A percentile compares a stretch with the other conserved stretches of the same genome.
Evolutionary conservation across 2,113 vertebrate genomes (phyloP).

Genomic region (Neotragus pygmaeus): DNA sequence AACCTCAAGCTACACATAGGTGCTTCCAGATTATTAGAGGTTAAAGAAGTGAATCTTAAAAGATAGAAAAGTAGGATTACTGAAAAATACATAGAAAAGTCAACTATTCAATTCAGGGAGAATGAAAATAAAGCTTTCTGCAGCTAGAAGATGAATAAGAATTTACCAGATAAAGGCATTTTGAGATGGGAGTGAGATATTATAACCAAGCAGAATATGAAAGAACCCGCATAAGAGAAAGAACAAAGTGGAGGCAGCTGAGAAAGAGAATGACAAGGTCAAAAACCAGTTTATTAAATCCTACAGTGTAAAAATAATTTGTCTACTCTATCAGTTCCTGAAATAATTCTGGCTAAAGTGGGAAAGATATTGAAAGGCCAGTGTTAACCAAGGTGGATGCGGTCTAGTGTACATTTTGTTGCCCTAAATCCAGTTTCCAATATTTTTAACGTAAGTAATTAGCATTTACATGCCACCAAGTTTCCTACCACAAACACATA

Average conservation of each 20-base stretch:
- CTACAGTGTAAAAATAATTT: neutral
- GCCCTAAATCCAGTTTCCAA: neutral
- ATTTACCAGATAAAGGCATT: neutral
- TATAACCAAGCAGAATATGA: neutral
- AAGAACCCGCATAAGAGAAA: neutral
- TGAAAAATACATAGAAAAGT: neutral
- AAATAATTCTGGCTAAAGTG: neutral
- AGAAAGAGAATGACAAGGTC: neutral
- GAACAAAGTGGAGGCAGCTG: neutral
- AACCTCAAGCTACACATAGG: accelerated
- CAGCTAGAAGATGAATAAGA: neutral
- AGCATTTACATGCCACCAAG: neutral
- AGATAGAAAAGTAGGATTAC: neutral
- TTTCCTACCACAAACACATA: neutral
- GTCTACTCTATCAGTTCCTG: neutral
- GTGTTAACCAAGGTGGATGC: neutral
- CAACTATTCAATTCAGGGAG: neutral
- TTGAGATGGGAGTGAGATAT: accelerated
- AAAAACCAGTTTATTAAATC: neutral
- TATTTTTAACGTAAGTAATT: neutral
- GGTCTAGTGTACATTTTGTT: neutral
- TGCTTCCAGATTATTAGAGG: neutral
- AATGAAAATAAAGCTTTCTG: neutral
- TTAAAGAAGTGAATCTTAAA: conserved; percentile 1
- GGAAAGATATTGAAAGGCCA: neutral